A percentile compares a stretch with the other conserved stretches of the same genome.
These are phyloP conservation scores for Grammomys dolichurus DNA, from an alignment of 2,113 vertebrate species.

Conservation along the genomic window DNA sequence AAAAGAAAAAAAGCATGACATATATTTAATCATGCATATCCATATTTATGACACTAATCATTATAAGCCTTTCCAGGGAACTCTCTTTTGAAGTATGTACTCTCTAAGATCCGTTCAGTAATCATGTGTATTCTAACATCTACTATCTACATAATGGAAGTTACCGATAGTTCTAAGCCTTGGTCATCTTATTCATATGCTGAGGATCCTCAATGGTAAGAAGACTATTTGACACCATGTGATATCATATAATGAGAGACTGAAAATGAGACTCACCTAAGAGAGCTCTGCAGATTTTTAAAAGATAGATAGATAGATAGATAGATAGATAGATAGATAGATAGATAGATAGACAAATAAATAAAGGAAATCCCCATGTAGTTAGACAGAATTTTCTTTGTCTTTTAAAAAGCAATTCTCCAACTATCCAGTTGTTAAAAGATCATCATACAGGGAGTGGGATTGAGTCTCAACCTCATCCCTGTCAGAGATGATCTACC, in stretches of 20 bases:
- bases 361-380: conserved; percentile 24
- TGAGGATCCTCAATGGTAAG: not conserved
- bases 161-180: not conserved
- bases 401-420: conserved; percentile 7
- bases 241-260: not conserved
- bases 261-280: conserved; percentile 40
- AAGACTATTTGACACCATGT: not conserved
- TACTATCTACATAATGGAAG: not conserved
- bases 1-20: conserved; percentile 19
- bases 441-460: not conserved
- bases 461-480: not conserved
- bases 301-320: not conserved
- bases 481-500: not conserved
- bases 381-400: not conserved
- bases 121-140: not conserved
- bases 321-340: too few relatives aligned
- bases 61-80: conserved; percentile 23
- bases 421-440: not conserved
- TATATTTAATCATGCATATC: not conserved
- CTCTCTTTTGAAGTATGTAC: conserved; percentile 2
- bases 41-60: not conserved
- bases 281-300: not conserved
- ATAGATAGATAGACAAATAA: not conserved
- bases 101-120: not conserved
- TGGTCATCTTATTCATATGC: not conserved